A percentile compares a stretch with the other conserved stretches of the same genome.
phyloP scores from a whole-genome alignment of 2,888 invertebrate genomes.

The Drosophila kuntzei region DNA sequence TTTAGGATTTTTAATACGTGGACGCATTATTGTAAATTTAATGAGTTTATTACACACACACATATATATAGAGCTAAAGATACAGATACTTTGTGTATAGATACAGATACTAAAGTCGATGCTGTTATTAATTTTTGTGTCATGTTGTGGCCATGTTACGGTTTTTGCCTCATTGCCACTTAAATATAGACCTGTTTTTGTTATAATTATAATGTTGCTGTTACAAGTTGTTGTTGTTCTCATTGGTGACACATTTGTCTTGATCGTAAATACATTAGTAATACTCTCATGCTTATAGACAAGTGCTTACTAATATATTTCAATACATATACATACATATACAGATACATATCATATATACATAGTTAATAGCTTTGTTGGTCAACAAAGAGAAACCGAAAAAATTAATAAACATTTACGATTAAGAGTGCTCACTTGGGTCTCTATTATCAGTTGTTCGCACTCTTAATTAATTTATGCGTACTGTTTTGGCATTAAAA shows the following conservation, averaged over 20 bases:
- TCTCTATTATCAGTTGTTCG: slow-evolving; percentile 38
- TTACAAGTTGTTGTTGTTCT: slow-evolving; percentile 39
- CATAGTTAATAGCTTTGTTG: slow-evolving; percentile 52
- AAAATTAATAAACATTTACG: slow-evolving; percentile 75
- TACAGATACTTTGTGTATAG: slow-evolving; percentile 33
- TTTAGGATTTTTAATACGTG: slow-evolving; percentile 59
- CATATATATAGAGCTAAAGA: slow-evolving; percentile 10
- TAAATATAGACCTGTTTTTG: slow-evolving; percentile 46
- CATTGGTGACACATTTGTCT: slow-evolving; percentile 75
- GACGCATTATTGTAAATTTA: slow-evolving; percentile 77
- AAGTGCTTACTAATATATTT: slow-evolving; percentile 18
- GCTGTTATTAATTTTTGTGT: slow-evolving; percentile 75
- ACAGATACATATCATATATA: slow-evolving; percentile 23
- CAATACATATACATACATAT: not conserved
- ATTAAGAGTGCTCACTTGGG: slow-evolving; percentile 53
- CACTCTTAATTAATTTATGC: slow-evolving; percentile 74
- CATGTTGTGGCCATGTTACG: slow-evolving; percentile 79
- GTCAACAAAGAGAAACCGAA: slow-evolving; percentile 10
- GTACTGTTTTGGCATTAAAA: slow-evolving; percentile 65
- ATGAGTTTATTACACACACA: slow-evolving; percentile 66
- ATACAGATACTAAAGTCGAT: slow-evolving; percentile 58
- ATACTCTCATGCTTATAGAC: slow-evolving; percentile 40
- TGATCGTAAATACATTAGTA: slow-evolving; percentile 76
- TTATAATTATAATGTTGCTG: slow-evolving; percentile 23
- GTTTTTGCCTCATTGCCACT: slow-evolving; percentile 76